Conservation (phyloP, 2,888 invertebrate species). For the Thera obeliscata region DNA sequence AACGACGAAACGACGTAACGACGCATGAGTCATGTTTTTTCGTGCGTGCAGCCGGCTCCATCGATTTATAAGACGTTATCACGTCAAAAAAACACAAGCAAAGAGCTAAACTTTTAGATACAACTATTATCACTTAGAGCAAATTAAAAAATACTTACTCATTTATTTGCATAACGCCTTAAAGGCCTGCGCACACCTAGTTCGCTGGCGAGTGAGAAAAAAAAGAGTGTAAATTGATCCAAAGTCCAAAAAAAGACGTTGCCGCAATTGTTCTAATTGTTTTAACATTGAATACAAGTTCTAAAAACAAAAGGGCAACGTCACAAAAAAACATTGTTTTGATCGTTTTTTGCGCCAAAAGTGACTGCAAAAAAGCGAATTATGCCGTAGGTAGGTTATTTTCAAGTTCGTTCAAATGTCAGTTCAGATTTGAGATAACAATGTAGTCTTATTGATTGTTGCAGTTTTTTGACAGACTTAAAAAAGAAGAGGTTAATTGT, state of each 20-base stretch:
- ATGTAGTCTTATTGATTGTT: conserved; percentile 39
- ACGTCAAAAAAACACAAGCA: too few relatives aligned
- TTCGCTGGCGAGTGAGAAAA: too few relatives aligned
- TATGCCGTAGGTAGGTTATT: conserved; percentile 18
- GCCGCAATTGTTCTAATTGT: conserved; percentile 5
- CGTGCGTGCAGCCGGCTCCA: too few relatives aligned
- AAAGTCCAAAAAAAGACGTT: not conserved
- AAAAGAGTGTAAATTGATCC: not conserved
- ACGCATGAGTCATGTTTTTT: too few relatives aligned
- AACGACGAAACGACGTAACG: too few relatives aligned
- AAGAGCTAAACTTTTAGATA: too few relatives aligned
- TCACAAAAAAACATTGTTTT: conserved; percentile 16
- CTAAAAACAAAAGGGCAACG: conserved; percentile 1
- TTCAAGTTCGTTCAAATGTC: conserved; percentile 42
- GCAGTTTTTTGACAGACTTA: conserved; percentile 20
- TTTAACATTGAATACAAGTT: conserved; percentile 7
- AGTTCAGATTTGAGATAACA: conserved; percentile 40
- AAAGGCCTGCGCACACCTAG: too few relatives aligned
- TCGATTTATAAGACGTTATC: too few relatives aligned
- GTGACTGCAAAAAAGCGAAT: conserved; percentile 19
- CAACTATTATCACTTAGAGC: too few relatives aligned
- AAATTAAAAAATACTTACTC: too few relatives aligned
- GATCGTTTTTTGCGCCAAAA: conserved; percentile 21
- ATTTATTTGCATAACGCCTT: too few relatives aligned
- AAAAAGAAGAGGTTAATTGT: conserved; percentile 15